A percentile compares a stretch with the other conserved stretches of the same genome.
phyloP scores from a whole-genome alignment of 2,113 vertebrate genomes.

The Phrynocephalus versicolor region DNA sequence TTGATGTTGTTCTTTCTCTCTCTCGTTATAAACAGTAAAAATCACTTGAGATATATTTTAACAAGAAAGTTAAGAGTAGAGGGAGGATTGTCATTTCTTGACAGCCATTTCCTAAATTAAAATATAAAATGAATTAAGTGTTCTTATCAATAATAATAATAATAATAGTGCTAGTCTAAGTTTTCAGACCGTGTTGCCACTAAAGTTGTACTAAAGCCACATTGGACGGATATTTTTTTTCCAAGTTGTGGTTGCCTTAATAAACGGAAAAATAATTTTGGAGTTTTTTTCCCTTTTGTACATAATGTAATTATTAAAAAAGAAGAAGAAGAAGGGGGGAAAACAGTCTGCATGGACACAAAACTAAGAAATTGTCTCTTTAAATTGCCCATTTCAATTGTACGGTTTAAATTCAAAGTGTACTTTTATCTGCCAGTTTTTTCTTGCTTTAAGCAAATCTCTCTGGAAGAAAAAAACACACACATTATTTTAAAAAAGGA shows the following conservation, averaged over 20 bases:
- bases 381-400: constrained; percentile 80
- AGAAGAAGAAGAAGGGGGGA: constrained; percentile 34
- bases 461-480: constrained; percentile 57
- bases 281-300: constrained; percentile 78
- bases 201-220: constrained; percentile 79
- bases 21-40: constrained; percentile 52
- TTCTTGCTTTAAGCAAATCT: constrained; percentile 55
- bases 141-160: constrained; percentile 78
- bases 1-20: constrained; percentile 61
- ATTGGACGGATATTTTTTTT: constrained; percentile 80
- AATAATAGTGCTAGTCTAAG: constrained; percentile 51
- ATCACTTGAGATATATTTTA: constrained; percentile 42
- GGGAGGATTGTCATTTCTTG: constrained; percentile 65
- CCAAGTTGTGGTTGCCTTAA: constrained; percentile 92
- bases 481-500: constrained; percentile 52
- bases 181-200: constrained; percentile 78
- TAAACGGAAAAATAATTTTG: constrained; percentile 68
- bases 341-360: constrained; percentile 88
- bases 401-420: constrained; percentile 77
- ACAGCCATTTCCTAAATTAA: constrained; percentile 71
- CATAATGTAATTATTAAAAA: constrained; percentile 87
- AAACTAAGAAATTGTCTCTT: constrained; percentile 82
- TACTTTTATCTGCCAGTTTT: constrained; percentile 69
- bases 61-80: constrained; percentile 48
- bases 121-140: constrained; percentile 77